phyloP scores from a whole-genome alignment of 2,797 vertebrate genomes.

The Nothura maculosa region DNA sequence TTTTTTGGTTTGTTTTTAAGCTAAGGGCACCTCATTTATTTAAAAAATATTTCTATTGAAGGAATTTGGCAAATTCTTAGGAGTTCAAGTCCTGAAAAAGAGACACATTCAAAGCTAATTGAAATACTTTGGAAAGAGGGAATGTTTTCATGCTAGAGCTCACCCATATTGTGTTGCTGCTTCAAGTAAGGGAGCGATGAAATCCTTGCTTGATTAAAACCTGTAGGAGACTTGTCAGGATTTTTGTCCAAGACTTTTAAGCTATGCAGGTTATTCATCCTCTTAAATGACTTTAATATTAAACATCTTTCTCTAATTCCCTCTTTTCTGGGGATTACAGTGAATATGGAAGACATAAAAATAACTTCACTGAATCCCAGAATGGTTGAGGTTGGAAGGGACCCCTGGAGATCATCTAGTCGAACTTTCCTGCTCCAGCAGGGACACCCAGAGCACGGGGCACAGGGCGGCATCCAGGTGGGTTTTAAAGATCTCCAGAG shows the following conservation, averaged over 20 bases:
- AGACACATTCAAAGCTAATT: not conserved
- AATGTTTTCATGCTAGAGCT: not conserved
- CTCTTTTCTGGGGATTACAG: slow-evolving; percentile 39
- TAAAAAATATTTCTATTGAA: not conserved
- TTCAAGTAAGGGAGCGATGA: slow-evolving; percentile 18
- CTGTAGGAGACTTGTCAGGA: slow-evolving; percentile 47
- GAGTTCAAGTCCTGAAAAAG: not conserved
- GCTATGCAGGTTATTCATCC: slow-evolving; percentile 1
- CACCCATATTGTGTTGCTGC: not conserved
- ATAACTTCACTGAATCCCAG: not conserved
- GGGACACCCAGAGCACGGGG: too few species aligned
- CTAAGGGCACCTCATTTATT: not conserved
- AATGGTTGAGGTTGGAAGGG: too few species aligned
- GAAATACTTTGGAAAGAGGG: not conserved
- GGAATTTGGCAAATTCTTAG: not conserved
- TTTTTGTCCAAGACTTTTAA: slow-evolving; percentile 44
- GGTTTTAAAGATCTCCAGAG: too few species aligned
- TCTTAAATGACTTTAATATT: slow-evolving; percentile 53
- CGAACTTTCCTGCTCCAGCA: too few species aligned
- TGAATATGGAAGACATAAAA: slow-evolving; percentile 12
- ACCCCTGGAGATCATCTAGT: too few species aligned
- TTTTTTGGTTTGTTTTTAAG: not conserved
- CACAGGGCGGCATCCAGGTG: too few species aligned
- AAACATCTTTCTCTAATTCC: slow-evolving; percentile 44
- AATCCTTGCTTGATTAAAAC: slow-evolving; percentile 53